Percentiles rank a stretch among this genome's conserved stretches.
phyloP scores from a whole-genome alignment of 1,140 invertebrate genomes.

The Stenopsyche tienmushanensis region DNA sequence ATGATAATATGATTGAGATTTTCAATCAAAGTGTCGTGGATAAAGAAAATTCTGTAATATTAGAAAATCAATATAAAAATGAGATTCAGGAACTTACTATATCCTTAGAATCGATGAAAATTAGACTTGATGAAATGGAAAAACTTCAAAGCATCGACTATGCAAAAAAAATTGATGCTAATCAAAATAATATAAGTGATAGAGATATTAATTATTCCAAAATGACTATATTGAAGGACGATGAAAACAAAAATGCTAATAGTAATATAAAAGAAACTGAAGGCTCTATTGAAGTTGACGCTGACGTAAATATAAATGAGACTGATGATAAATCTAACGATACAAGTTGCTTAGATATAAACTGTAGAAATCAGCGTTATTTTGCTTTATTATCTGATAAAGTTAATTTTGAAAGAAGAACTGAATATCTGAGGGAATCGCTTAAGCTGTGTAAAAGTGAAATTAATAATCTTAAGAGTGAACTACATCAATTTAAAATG shows the following conservation, averaged over 20 bases:
- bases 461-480: constrained; percentile 51
- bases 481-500: constrained; percentile 48
- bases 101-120: constrained; percentile 38
- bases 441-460: constrained; percentile 49
- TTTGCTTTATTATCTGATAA: constrained; percentile 17
- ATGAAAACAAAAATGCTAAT: not conserved
- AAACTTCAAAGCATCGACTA: constrained; percentile 21
- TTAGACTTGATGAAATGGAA: constrained; percentile 26
- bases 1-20: constrained; percentile 48
- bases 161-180: not conserved
- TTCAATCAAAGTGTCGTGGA: constrained; percentile 45
- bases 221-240: not conserved
- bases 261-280: too few species aligned
- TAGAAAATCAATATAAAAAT: constrained; percentile 52
- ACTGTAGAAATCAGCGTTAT: not conserved
- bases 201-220: not conserved
- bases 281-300: too few species aligned
- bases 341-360: not conserved
- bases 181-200: not conserved
- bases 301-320: not conserved
- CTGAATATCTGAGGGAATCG: constrained; percentile 48
- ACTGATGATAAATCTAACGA: not conserved
- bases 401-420: constrained; percentile 44
- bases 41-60: constrained; percentile 47
- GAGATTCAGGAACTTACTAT: constrained; percentile 50